phyloP scores from a whole-genome alignment of 2,797 vertebrate genomes.

The Macropodus opercularis region DNA sequence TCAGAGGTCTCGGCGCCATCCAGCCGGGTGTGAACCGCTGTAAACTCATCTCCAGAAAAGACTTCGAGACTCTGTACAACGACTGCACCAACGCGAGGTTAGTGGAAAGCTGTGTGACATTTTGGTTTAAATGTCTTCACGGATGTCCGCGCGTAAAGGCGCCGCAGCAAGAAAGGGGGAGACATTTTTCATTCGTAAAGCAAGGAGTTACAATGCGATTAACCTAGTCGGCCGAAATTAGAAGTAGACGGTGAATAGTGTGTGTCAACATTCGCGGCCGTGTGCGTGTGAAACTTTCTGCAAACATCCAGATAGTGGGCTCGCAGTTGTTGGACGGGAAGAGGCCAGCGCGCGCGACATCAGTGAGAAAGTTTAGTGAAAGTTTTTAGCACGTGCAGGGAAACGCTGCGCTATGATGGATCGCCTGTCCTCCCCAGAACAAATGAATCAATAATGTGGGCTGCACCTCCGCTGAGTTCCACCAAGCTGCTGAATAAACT shows the following conservation, averaged over 20 bases:
- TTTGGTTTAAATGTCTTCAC: constrained; percentile 24
- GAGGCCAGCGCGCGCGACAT: constrained; percentile 45
- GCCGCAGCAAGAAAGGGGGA: constrained; percentile 53
- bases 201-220: constrained; percentile 5
- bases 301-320: neutral
- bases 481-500: constrained; percentile 47
- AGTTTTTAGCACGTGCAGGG: constrained; percentile 70
- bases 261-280: neutral
- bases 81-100: constrained; percentile 99
- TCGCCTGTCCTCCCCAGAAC: constrained; percentile 45
- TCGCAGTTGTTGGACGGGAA: constrained; percentile 6
- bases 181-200: constrained; percentile 49
- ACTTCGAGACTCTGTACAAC: constrained; percentile 99
- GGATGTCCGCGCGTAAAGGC: constrained; percentile 69
- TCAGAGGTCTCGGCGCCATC: constrained; percentile 96
- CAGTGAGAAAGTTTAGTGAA: constrained; percentile 62
- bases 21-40: constrained; percentile 98
- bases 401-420: constrained; percentile 60
- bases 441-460: constrained; percentile 60
- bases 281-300: constrained; percentile 4
- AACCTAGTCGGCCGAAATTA: neutral
- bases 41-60: constrained; percentile 98
- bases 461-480: constrained; percentile 42
- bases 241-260: neutral
- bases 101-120: constrained; percentile 50